A percentile compares a stretch with the other conserved stretches of the same genome.
Conservation (phyloP, 2,113 vertebrate genomes). For the Cinclus mexicanus region DNA sequence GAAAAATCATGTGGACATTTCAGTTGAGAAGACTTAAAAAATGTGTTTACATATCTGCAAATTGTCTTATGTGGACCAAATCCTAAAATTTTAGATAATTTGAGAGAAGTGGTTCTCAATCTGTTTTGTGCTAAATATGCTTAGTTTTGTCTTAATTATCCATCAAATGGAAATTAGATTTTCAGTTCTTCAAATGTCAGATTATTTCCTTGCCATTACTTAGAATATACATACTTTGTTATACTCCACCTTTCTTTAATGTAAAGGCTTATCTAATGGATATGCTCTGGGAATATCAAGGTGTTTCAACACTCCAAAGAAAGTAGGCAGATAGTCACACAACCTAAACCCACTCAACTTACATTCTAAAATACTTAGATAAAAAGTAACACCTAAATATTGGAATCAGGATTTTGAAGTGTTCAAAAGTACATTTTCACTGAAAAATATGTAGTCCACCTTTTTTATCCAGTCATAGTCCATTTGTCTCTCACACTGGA, state of each 20-base stretch:
- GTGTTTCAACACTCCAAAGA: neutral
- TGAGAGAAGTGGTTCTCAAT: neutral
- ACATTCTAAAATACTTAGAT: neutral
- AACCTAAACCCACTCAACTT: neutral
- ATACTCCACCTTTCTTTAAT: neutral
- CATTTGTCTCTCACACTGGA: accelerated
- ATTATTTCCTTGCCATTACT: neutral
- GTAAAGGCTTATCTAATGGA: neutral
- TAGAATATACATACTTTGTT: neutral
- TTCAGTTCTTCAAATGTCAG: neutral
- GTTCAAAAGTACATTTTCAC: neutral
- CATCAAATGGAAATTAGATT: neutral
- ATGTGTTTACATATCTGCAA: accelerated
- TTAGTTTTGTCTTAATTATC: neutral
- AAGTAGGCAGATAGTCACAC: neutral
- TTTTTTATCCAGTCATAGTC: neutral
- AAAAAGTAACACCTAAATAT: neutral
- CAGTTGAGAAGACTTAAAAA: neutral
- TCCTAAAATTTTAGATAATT: neutral
- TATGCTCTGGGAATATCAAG: neutral
- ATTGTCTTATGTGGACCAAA: neutral
- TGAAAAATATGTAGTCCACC: neutral
- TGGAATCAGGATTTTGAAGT: neutral
- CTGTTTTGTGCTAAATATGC: neutral
- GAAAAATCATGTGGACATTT: neutral